phyloP scores from a whole-genome alignment of 2,888 invertebrate genomes.

The Idaea aversata region DNA sequence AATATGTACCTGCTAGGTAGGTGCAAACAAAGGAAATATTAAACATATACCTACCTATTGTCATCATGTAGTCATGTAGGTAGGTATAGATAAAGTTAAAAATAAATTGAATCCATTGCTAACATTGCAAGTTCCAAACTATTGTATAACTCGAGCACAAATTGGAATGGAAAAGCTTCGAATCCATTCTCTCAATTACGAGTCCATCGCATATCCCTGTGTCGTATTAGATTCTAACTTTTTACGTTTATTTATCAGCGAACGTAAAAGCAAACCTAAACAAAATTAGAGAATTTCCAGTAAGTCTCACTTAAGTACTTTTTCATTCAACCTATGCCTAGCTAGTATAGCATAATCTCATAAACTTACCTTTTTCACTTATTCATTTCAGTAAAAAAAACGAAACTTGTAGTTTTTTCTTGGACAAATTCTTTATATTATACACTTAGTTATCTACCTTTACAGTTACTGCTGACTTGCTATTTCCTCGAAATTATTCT shows the following conservation, averaged over 20 bases:
- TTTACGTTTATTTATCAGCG: constrained; percentile 9
- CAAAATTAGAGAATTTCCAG: constrained; percentile 11
- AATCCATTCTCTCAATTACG: constrained; percentile 5
- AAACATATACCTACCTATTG: too few species aligned
- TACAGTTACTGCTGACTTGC: too few species aligned
- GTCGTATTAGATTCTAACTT: constrained; percentile 1
- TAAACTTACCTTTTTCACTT: too few species aligned
- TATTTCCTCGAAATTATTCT: too few species aligned
- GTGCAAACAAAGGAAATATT: too few species aligned
- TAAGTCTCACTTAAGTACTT: background rate
- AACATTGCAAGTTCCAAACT: background rate
- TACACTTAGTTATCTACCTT: too few species aligned
- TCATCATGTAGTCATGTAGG: too few species aligned
- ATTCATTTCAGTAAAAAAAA: too few species aligned
- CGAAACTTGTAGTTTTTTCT: too few species aligned
- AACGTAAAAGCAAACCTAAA: background rate
- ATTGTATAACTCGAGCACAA: background rate
- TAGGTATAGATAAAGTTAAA: too few species aligned
- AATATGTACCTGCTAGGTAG: too few species aligned
- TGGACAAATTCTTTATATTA: too few species aligned
- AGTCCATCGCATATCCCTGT: background rate
- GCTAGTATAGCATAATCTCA: background rate
- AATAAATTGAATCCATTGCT: background rate
- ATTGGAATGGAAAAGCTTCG: background rate
- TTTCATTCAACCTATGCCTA: background rate